Conservation (phyloP, 2,113 vertebrate species). For the Corythornis vintsioides region DNA sequence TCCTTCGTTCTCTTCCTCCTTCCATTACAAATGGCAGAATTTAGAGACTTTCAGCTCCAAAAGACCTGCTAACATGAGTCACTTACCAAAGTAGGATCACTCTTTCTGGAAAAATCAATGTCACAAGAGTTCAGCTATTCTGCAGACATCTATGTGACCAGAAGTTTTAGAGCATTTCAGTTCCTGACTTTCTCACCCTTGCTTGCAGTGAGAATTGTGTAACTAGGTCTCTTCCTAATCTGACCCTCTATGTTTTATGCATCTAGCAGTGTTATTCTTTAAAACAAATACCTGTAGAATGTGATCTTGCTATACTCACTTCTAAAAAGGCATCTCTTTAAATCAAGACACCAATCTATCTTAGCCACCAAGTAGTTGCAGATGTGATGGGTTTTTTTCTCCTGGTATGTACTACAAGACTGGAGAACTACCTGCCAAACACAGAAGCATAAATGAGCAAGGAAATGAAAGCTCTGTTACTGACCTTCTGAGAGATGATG, state of each 20-base stretch:
- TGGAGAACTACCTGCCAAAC: background rate
- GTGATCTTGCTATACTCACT: background rate
- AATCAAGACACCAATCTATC: background rate
- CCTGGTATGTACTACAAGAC: fast-evolving
- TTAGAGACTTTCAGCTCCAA: background rate
- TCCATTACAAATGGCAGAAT: background rate
- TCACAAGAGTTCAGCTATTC: background rate
- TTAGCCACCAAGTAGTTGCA: background rate
- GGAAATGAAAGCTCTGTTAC: background rate
- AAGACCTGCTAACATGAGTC: background rate
- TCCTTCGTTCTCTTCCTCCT: background rate
- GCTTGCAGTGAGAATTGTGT: background rate
- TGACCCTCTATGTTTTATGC: background rate
- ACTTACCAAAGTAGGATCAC: background rate
- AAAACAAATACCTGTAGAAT: background rate
- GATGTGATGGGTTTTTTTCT: background rate
- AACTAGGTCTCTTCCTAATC: background rate
- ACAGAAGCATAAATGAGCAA: background rate
- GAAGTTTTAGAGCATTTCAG: background rate
- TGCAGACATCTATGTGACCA: background rate
- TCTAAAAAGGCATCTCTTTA: background rate
- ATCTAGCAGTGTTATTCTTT: background rate
- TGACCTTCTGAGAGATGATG: background rate
- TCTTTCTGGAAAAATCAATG: background rate
- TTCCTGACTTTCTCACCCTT: background rate